Percentiles rank a stretch among this genome's conserved stretches.
phyloP scores from a whole-genome alignment of 2,113 vertebrate species.

The Cervus canadensis region DNA sequence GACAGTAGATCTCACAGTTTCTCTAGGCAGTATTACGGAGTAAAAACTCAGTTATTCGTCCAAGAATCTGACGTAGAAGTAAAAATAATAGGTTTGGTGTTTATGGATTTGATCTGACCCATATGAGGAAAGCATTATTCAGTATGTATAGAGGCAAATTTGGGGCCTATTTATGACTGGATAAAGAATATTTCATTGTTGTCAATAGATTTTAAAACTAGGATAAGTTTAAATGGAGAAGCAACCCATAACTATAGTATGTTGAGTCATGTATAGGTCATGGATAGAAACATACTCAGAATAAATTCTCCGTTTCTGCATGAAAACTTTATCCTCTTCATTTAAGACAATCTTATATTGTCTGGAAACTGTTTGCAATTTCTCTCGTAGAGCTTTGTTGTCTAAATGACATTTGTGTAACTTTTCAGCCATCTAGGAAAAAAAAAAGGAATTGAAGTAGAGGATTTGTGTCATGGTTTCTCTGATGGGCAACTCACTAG shows the following conservation, averaged over 20 bases:
- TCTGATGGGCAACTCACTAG: background rate
- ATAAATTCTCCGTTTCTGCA: background rate
- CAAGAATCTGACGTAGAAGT: background rate
- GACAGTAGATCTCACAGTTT: background rate
- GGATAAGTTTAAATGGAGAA: background rate
- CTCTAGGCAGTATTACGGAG: background rate
- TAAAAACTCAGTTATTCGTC: background rate
- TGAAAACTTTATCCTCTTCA: conserved; percentile 51
- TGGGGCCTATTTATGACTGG: background rate
- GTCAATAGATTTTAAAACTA: background rate
- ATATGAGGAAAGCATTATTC: background rate
- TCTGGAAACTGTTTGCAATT: background rate
- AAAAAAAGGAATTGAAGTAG: background rate
- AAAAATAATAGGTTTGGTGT: background rate
- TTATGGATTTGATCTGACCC: background rate
- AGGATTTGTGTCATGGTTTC: background rate
- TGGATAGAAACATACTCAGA: conserved; percentile 69
- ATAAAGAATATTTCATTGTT: background rate
- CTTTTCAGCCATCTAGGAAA: conserved; percentile 60
- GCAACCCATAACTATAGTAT: background rate
- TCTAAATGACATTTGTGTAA: background rate
- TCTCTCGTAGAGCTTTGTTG: conserved; percentile 51
- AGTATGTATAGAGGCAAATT: background rate
- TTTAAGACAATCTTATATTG: conserved; percentile 23
- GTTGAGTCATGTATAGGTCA: background rate